Evolutionary conservation across 1,140 invertebrate genomes (phyloP).

Genomic region (Dysdera silvatica): DNA sequence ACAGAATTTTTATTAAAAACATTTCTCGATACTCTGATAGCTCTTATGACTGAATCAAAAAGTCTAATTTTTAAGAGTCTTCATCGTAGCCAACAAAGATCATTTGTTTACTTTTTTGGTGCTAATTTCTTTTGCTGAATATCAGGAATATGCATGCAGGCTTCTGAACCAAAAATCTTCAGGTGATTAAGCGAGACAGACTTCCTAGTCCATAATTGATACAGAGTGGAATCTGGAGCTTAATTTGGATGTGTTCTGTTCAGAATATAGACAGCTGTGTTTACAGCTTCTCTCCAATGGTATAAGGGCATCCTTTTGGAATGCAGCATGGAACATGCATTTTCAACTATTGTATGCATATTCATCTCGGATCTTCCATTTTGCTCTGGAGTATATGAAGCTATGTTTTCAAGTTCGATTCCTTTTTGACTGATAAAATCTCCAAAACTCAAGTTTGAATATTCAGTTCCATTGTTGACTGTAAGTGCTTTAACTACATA

Average conservation of each 20-base stretch:
- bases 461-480: conserved; percentile 46
- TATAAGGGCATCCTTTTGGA: background rate
- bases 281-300: conserved; percentile 18
- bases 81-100: conserved; percentile 17
- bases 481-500: conserved; percentile 37
- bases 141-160: conserved; percentile 14
- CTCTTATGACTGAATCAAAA: background rate
- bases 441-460: conserved; percentile 34
- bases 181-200: conserved; percentile 1
- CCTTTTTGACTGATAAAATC: conserved; percentile 4
- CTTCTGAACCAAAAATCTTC: conserved; percentile 15
- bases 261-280: conserved; percentile 3
- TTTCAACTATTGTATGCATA: conserved; percentile 14
- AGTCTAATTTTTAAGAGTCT: background rate
- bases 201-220: conserved; percentile 11
- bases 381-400: conserved; percentile 8
- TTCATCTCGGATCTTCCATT: conserved; percentile 18
- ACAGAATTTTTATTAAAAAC: background rate
- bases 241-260: background rate
- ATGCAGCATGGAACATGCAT: conserved; percentile 16
- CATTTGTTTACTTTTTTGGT: conserved; percentile 2
- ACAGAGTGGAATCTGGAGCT: conserved; percentile 4
- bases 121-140: background rate
- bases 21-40: conserved; percentile 2
- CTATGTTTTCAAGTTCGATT: background rate